Base-by-base conservation (phyloP, 1,140 invertebrate genomes). In the Sogatella furcifera region DNA sequence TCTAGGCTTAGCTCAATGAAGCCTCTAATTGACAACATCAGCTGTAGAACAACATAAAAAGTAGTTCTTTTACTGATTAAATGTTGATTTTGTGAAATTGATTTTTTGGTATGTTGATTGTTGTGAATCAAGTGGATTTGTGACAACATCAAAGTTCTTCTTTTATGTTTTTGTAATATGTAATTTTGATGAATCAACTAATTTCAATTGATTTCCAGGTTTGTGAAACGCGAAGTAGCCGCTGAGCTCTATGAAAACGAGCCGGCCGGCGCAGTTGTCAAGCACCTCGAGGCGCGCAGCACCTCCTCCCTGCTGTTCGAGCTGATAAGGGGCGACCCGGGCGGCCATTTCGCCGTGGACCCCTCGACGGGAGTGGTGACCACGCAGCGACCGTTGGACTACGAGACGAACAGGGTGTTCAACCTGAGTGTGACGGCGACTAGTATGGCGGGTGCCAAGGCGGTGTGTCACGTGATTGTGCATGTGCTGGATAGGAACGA, bases 241-340 rank as follows among this genome's bases (percentile, higher is more conserved):
- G 82, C 84, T 0, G 91, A 95, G 73, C 83, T 97, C 10, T 84
- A 82, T 63, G 94, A 97, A 76, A 91, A 95, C 72, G 82, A 85
- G 65, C 81, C 84, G 9, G 71, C 83, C 11, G 92, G 90, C 5
- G 84, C 84, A 10, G 85, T 85, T 71, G 84, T 96, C 8, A 83
- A 82, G 28, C 80, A 88, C 66, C 73, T 95, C 6, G 82, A 86
- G 69, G 90, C 89, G 0, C 77, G 85, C 44, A 88, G 87, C 62
- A 85, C 84, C 0, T 90, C 88, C 0, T 86, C 88, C 0, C 72
- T 92, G 17, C 82, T 86, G 65, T 97, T 89, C 76, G 85, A 89
- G 72, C 89, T 96, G 42, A 74, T 83, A n/a, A 75, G 78, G 49
- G 91, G 91, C 0, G 89, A 93, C 69, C 70, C 73, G 2, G 82